A percentile compares a stretch with the other conserved stretches of the same genome.
Conservation (phyloP, 1,140 invertebrate genomes). For the Meloidogyne exigua region DNA sequence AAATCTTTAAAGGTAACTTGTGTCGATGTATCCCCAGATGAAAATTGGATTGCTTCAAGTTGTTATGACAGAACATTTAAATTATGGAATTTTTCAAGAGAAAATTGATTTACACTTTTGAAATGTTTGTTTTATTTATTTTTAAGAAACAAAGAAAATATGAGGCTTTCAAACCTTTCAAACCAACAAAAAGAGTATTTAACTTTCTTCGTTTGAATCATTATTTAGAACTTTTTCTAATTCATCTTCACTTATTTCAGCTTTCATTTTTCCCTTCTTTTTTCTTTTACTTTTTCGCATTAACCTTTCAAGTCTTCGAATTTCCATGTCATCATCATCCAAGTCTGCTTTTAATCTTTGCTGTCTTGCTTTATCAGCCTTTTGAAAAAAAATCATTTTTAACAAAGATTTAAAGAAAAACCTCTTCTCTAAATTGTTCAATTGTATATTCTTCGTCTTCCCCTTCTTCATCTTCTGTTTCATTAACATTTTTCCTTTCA, state of each 20-base stretch:
- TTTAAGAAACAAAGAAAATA: too few species aligned
- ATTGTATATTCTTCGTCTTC: background rate
- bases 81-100: conserved; percentile 79
- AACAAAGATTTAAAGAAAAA: background rate
- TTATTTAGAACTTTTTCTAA: background rate
- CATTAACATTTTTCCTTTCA: background rate
- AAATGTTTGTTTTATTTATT: too few species aligned
- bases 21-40: conserved; percentile 74
- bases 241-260: background rate
- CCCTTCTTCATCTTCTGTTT: background rate
- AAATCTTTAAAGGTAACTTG: conserved; percentile 69
- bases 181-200: too few species aligned
- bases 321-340: background rate
- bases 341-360: background rate
- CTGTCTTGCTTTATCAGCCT: background rate
- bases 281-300: background rate
- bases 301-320: background rate
- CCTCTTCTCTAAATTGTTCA: conserved; percentile 2
- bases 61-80: conserved; percentile 97
- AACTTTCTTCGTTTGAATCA: background rate
- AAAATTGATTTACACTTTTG: background rate
- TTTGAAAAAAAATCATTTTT: background rate
- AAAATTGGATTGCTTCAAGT: conserved; percentile 78
- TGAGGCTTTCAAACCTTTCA: too few species aligned
- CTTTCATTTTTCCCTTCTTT: background rate